Conservation (phyloP, 2,113 vertebrate genomes). For the Chinchilla lanigera region DNA sequence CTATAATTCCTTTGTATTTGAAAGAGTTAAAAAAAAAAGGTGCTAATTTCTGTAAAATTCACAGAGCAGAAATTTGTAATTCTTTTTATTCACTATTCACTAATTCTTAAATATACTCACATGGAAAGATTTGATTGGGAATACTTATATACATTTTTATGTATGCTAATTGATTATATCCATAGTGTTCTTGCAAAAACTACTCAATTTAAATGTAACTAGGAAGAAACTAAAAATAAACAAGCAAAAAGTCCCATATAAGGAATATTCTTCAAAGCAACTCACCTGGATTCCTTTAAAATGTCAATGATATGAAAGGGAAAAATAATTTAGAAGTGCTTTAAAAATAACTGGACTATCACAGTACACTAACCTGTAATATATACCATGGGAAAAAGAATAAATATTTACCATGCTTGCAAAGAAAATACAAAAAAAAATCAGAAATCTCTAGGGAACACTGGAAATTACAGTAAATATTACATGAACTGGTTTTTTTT, state of each 20-base stretch:
- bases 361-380: neutral
- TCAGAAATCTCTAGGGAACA: neutral
- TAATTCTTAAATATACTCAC: neutral
- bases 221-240: neutral
- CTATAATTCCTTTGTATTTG: neutral
- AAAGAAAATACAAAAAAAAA: conserved; percentile 9
- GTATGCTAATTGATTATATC: neutral
- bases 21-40: neutral
- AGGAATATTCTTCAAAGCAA: neutral
- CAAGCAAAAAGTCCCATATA: neutral
- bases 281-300: neutral
- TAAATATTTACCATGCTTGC: neutral
- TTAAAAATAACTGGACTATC: neutral
- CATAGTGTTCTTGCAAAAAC: neutral
- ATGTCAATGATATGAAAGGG: neutral
- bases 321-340: neutral
- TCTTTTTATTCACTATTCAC: neutral
- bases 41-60: neutral
- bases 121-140: neutral
- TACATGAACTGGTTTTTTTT: conserved; percentile 27
- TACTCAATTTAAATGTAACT: neutral
- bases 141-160: neutral
- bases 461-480: conserved; percentile 23
- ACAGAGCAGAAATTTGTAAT: neutral
- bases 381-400: neutral